Evolutionary conservation across 2,888 invertebrate species (phyloP).

Genomic region (Harmothoe impar): DNA sequence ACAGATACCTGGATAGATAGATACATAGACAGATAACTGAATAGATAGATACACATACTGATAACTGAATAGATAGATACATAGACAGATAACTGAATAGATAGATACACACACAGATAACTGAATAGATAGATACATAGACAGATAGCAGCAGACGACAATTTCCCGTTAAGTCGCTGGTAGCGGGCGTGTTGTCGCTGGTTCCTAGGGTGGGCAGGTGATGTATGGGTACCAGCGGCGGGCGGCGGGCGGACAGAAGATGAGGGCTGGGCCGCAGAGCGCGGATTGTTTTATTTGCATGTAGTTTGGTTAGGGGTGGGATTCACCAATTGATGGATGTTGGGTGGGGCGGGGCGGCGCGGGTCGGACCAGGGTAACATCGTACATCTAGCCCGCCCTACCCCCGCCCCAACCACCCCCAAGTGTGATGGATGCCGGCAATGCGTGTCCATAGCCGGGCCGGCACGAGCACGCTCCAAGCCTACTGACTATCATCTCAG

Average conservation of each 20-base stretch:
- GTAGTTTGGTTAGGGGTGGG: constrained; percentile 42
- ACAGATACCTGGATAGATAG: too few relatives aligned
- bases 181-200: not conserved
- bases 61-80: not conserved
- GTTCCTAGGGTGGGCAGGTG: not conserved
- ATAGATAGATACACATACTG: not conserved
- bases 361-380: not conserved
- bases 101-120: not conserved
- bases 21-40: too few relatives aligned
- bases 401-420: not conserved
- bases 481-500: not conserved
- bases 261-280: not conserved
- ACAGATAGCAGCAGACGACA: not conserved
- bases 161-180: too few relatives aligned
- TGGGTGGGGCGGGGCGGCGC: not conserved
- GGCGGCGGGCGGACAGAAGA: constrained; percentile 5
- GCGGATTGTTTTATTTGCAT: constrained; percentile 36
- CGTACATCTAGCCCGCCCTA: not conserved
- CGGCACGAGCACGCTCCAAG: not conserved
- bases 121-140: not conserved
- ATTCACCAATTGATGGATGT: constrained; percentile 2
- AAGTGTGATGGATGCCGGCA: constrained; percentile 14
- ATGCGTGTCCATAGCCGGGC: not conserved
- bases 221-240: not conserved
- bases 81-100: too few relatives aligned